A percentile compares a stretch with the other conserved stretches of the same genome.
Evolutionary conservation across 2,888 invertebrate genomes (phyloP).

Genomic region (Fabriciana adippe): DNA sequence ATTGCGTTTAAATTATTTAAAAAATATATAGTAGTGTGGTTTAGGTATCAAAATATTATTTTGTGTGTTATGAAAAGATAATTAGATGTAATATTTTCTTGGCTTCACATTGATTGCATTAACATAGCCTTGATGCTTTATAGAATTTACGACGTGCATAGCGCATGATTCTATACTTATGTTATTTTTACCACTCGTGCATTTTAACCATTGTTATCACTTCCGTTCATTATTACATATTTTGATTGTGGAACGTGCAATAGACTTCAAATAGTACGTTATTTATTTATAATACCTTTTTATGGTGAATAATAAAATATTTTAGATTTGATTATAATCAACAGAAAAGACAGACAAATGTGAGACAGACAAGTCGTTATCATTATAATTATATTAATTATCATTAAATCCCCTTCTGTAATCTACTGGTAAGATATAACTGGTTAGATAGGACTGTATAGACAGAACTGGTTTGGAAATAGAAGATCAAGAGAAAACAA

Average conservation of each 20-base stretch:
- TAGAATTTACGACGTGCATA: conserved; percentile 12
- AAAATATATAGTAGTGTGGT: not conserved
- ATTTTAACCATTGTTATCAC: conserved; percentile 17
- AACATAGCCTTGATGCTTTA: conserved; percentile 7
- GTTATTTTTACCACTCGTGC: conserved; percentile 12
- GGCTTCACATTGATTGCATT: conserved; percentile 20
- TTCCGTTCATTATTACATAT: conserved; percentile 19
- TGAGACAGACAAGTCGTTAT: no score
- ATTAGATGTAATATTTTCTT: not conserved
- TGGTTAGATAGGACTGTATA: no score
- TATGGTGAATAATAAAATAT: no score
- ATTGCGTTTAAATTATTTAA: not conserved
- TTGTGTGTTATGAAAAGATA: not conserved
- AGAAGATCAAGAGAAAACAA: no score
- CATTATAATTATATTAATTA: no score
- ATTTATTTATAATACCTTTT: no score
- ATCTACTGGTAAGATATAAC: no score
- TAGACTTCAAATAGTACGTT: no score
- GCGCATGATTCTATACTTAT: conserved; percentile 7
- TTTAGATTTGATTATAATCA: no score
- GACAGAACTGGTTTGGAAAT: no score
- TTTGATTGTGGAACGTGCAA: not conserved
- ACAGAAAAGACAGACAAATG: no score
- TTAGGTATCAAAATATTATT: not conserved
- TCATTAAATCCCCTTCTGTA: no score